These are phyloP conservation scores for Chloropsis hardwickii DNA, from an alignment of 2,113 vertebrate genomes.

Conservation along the genomic window DNA sequence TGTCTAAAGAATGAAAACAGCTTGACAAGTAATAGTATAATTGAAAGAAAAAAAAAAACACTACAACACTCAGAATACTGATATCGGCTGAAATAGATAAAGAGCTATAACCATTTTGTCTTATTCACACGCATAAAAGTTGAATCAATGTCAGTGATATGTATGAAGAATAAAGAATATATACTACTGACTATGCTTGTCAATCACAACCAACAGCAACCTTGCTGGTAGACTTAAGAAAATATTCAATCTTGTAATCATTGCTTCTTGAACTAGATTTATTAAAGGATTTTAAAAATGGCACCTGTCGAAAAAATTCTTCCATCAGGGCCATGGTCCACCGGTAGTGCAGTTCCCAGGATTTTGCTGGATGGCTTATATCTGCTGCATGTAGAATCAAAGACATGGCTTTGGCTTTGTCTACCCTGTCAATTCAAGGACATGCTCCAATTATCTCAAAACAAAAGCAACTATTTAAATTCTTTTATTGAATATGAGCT, in stretches of 20 bases:
- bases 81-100: slow-evolving; percentile 33
- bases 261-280: neutral
- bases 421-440: slow-evolving; percentile 82
- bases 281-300: slow-evolving; percentile 38
- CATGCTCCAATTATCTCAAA: slow-evolving; percentile 50
- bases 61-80: neutral
- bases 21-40: slow-evolving; percentile 51
- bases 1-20: slow-evolving; percentile 41
- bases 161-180: neutral
- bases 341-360: slow-evolving; percentile 87
- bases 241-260: neutral
- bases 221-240: neutral
- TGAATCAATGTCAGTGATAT: slow-evolving; percentile 20
- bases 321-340: slow-evolving; percentile 94
- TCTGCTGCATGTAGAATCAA: slow-evolving; percentile 93
- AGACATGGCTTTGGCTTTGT: slow-evolving; percentile 94
- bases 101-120: neutral
- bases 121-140: neutral
- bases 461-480: slow-evolving; percentile 27
- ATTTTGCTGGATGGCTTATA: slow-evolving; percentile 95
- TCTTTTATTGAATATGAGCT: neutral
- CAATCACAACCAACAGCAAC: neutral
- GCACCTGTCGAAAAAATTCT: slow-evolving; percentile 95
- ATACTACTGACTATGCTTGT: neutral
- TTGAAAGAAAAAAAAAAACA: neutral